These are phyloP conservation scores for Cathartes aura DNA, from an alignment of 2,113 vertebrate genomes.

Conservation along the genomic window DNA sequence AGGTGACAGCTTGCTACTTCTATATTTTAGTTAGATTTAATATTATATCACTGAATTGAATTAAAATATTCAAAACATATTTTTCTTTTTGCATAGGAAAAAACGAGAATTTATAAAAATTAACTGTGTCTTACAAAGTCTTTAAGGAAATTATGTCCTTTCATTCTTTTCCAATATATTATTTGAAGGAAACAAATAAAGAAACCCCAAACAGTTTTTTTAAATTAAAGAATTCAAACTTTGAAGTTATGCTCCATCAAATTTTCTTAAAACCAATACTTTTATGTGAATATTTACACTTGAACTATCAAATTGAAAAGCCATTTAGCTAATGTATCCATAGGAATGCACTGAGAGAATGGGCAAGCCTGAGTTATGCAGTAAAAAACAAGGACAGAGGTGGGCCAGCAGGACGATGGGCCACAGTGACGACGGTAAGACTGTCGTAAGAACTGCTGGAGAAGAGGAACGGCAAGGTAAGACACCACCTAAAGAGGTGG, in stretches of 20 bases:
- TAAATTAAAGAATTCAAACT: neutral
- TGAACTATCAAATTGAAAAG: neutral
- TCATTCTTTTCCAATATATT: neutral
- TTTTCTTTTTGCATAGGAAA: neutral
- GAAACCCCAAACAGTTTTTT: neutral
- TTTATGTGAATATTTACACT: neutral
- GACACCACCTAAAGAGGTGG: neutral
- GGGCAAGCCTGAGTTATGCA: rapidly evolving
- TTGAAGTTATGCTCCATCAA: neutral
- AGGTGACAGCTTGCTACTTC: neutral
- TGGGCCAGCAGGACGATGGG: neutral
- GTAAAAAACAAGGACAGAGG: neutral
- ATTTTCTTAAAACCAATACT: neutral
- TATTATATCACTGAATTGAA: neutral
- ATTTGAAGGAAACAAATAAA: neutral
- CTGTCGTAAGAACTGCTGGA: neutral
- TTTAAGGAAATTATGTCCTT: neutral
- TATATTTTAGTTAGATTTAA: neutral
- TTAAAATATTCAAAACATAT: neutral
- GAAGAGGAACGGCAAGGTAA: neutral
- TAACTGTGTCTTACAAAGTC: neutral
- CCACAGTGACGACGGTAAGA: neutral
- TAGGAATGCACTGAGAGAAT: neutral
- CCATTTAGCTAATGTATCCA: neutral
- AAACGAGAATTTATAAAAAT: neutral